Base-by-base conservation (phyloP, 2,888 invertebrate species). In the Morpho achilles region DNA sequence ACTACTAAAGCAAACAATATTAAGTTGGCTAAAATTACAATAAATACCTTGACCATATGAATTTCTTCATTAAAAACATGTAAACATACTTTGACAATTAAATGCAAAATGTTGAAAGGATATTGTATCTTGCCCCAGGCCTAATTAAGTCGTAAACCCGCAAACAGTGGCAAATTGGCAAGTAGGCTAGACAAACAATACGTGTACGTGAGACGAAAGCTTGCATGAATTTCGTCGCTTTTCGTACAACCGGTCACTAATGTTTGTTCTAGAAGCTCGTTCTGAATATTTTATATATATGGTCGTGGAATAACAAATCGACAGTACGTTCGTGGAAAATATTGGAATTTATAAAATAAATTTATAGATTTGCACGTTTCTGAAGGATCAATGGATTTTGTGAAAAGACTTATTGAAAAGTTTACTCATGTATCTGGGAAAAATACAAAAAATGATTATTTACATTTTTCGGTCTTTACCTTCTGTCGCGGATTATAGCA, bases 211-310 rank as follows among this genome's bases (percentile, higher is more conserved):
- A 64, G 50, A 47, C 52, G 59, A 64, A 64, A 64, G 52, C 45
- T 58, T 48, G 44, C 50, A 43, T 46, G 57, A 53, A 53, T 54
- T 55, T 59, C 52, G 63, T 59, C 63, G 62, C 62, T 61, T 55
- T 53, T 53, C 53, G 53, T 53, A 46, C 46, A 46, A 53, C 63
- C 53, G 64, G 63, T 52, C 61, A 61, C 56, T 59, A 61, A 56
- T 61, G 63, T 65, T 65, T 65, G 64, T 55, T 61, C 51, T 59
- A 16, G 55, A 53, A 56, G 50, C 60, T 59, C 46, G 61, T 43
- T 58, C 56, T 50, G 64, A 65, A 64, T 64, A 62, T 62, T 58
- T 64, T 62, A 64, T 64, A 58, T 49, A 49, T 43, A 10, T 43
- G 46, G 47, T 48, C 48, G 42, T 39, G 43, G 58, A 54, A 57